Evolutionary conservation across 2,113 vertebrate species (phyloP).

Genomic region (Holacanthus passer): DNA sequence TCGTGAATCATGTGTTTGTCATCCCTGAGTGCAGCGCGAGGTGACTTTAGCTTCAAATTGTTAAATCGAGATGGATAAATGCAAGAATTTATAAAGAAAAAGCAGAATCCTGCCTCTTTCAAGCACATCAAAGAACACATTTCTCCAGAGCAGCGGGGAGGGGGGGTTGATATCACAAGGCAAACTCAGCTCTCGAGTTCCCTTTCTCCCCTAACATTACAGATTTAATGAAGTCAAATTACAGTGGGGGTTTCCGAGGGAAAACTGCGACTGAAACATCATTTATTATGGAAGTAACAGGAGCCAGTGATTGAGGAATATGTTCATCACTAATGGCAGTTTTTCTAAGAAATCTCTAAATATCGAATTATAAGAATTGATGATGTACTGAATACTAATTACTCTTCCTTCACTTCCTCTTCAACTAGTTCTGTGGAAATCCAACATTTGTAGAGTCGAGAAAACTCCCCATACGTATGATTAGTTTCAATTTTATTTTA

Average conservation of each 20-base stretch:
- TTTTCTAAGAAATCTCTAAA: slow-evolving; percentile 35
- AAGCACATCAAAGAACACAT: slow-evolving; percentile 73
- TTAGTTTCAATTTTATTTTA: neutral
- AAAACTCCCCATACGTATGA: neutral
- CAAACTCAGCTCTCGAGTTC: slow-evolving; percentile 41
- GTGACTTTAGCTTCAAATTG: slow-evolving; percentile 65
- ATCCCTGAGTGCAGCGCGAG: slow-evolving; percentile 43
- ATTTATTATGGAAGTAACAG: slow-evolving; percentile 62
- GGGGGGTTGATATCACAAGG: slow-evolving; percentile 59
- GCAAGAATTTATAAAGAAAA: slow-evolving; percentile 68
- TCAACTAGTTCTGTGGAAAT: neutral
- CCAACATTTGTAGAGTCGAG: neutral
- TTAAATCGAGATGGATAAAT: slow-evolving; percentile 66
- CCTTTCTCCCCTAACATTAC: slow-evolving; percentile 60
- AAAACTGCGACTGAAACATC: slow-evolving; percentile 50
- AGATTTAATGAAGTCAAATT: slow-evolving; percentile 76
- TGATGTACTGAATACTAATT: neutral
- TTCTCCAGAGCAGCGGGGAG: slow-evolving; percentile 65
- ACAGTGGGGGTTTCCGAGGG: slow-evolving; percentile 55
- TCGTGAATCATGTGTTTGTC: slow-evolving; percentile 43
- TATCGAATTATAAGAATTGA: slow-evolving; percentile 37
- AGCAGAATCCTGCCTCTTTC: slow-evolving; percentile 63
- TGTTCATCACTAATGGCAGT: slow-evolving; percentile 51
- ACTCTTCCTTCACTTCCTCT: neutral
- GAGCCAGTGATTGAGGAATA: slow-evolving; percentile 44